A percentile compares a stretch with the other conserved stretches of the same genome.
Conservation (phyloP, 1,140 invertebrate genomes). For the Drosophila arizonae region DNA sequence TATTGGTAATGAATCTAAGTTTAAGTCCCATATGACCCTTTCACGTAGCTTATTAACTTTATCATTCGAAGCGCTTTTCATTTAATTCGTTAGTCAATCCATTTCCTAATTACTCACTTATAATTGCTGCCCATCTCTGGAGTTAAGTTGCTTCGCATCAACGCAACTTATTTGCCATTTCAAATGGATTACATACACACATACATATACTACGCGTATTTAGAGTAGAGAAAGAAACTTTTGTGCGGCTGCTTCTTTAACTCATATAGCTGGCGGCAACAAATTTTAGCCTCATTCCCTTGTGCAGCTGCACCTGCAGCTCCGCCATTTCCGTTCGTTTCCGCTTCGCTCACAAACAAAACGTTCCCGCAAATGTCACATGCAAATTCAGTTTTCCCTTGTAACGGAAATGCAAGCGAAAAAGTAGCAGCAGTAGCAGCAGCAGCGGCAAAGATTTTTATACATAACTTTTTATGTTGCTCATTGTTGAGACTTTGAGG, state of each 20-base stretch:
- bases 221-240: conserved; percentile 13
- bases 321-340: background rate
- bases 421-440: conserved; percentile 49
- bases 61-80: background rate
- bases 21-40: too few relatives aligned
- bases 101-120: conserved; percentile 7
- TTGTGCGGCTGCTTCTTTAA: conserved; percentile 28
- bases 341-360: conserved; percentile 13
- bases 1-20: too few relatives aligned
- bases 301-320: background rate
- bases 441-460: conserved; percentile 53
- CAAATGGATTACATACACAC: background rate
- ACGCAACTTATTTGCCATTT: conserved; percentile 13
- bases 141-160: conserved; percentile 16
- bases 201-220: background rate
- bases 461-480: conserved; percentile 67
- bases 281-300: background rate
- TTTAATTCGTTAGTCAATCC: conserved; percentile 13
- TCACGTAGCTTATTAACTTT: background rate
- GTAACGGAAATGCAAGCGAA: conserved; percentile 70
- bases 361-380: conserved; percentile 63
- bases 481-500: conserved; percentile 50
- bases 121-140: conserved; percentile 5
- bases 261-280: conserved; percentile 30
- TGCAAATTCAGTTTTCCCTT: conserved; percentile 65